phyloP scores from a whole-genome alignment of 2,113 vertebrate species.

The Lycaon pictus region DNA sequence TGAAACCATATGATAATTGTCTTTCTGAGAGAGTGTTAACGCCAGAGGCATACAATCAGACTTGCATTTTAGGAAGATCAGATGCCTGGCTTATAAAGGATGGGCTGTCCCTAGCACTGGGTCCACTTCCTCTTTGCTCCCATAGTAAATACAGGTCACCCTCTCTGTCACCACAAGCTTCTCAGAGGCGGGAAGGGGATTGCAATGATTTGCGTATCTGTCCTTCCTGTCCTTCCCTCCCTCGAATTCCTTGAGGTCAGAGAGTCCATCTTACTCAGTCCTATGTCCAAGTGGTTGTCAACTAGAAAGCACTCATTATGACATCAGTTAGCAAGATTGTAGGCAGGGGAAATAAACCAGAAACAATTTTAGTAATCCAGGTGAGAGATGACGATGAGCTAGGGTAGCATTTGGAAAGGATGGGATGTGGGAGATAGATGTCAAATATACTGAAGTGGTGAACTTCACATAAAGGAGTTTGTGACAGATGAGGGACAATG shows the following conservation, averaged over 20 bases:
- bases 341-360: background rate
- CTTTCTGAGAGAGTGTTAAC: background rate
- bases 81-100: fast-evolving
- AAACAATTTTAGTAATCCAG: background rate
- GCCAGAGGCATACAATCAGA: background rate
- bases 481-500: background rate
- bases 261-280: background rate
- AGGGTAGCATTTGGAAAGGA: background rate
- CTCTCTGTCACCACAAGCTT: background rate
- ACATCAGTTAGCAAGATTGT: background rate
- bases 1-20: too few relatives aligned
- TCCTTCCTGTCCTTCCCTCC: background rate
- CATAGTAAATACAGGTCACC: background rate
- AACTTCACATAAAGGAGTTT: background rate
- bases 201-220: background rate
- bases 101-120: fast-evolving
- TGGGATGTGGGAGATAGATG: background rate
- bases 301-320: background rate
- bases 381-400: background rate
- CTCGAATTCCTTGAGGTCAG: background rate
- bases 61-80: background rate
- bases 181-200: background rate
- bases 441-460: background rate
- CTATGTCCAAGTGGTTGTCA: background rate
- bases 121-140: background rate